Evolutionary conservation across 2,797 vertebrate species (phyloP), one percentile per base, ranked within the genome.

Genomic region (Phalloptychus januarius): DNA sequence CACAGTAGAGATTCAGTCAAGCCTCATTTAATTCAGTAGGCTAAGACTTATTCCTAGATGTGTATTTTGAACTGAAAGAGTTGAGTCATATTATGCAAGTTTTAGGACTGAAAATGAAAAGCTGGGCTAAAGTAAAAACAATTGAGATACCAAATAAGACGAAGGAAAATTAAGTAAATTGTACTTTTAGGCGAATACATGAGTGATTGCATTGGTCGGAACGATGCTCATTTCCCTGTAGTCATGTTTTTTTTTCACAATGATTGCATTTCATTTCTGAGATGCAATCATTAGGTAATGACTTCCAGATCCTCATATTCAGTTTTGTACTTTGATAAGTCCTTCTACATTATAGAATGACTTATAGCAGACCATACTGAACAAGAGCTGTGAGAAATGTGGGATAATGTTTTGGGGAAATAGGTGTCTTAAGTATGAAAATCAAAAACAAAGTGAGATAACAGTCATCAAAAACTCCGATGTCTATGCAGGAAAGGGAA

Each of bases 231-330:
- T 87, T 77, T 33, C n/a, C 75, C 79, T 85, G 72, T 76, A 52
- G 52, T 46, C 72, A 78, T 65, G 52, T 54, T 56, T 31, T 85
- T 83, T 77, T 82, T 83, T 87, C 70, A 83, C 86, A 88, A 20
- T 2, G 85, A 80, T 83, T 28, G 44, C 78, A 81, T 90, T 93
- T 89, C 71, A 92, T 90, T 85, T 90, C 79, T 88, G 81, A 91
- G 92, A 91, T 86, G 79, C 75, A 93, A 88, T 94, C 87, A 89
- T 88, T 87, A 80, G 48, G 33, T 93, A 94, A 95, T 93, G 79
- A 91, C 85, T 94, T 94, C 90, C 94, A 95, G 92, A 92, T 86
- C 83, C 69, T 52, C 52, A 52, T 82, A 86, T 90, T 83, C 71
- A 83, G 72, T 74, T 52, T 65, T 46, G 77, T 33, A 78, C 79